Evolutionary conservation across 2,888 invertebrate genomes (phyloP).

Genomic region (Priapulus caudatus): DNA sequence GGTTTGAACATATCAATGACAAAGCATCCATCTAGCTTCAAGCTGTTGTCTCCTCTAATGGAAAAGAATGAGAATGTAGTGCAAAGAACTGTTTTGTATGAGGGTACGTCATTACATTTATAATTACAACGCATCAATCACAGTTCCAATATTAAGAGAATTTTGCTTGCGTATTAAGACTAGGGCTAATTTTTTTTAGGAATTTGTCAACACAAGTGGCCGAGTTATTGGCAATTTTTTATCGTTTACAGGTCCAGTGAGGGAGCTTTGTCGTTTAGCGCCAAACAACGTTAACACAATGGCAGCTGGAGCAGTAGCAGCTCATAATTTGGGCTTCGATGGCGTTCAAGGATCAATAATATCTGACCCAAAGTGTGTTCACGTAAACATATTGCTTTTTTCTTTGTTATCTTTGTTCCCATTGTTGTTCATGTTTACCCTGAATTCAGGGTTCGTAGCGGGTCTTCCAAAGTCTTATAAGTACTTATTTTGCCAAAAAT

Average conservation of each 20-base stretch:
- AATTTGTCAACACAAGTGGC: too few species aligned
- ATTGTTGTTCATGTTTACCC: not conserved
- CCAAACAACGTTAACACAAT: slow-evolving; percentile 49
- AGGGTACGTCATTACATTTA: slow-evolving; percentile 38
- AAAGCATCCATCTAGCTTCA: slow-evolving; percentile 44
- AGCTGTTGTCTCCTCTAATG: slow-evolving; percentile 39
- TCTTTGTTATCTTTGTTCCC: too few species aligned
- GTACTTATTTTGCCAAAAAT: too few species aligned
- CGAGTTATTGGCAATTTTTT: too few species aligned
- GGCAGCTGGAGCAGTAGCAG: slow-evolving; percentile 46
- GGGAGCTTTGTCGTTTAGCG: slow-evolving; percentile 44
- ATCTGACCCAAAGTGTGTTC: slow-evolving; percentile 42
- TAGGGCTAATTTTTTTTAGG: too few species aligned
- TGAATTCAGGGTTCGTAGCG: too few species aligned
- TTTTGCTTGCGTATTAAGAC: too few species aligned
- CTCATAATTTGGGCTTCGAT: slow-evolving; percentile 44
- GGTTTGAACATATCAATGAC: slow-evolving; percentile 44
- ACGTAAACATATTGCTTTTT: not conserved
- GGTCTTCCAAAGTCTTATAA: too few species aligned
- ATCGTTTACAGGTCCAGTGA: slow-evolving; percentile 43
- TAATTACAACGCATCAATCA: too few species aligned
- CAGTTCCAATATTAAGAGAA: too few species aligned
- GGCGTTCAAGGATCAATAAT: slow-evolving; percentile 41
- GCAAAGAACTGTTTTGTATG: slow-evolving; percentile 35
- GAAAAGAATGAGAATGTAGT: slow-evolving; percentile 35